A percentile compares a stretch with the other conserved stretches of the same genome.
Evolutionary conservation across 2,888 invertebrate genomes (phyloP).

Genomic region (Nematopogon swammerdamellus): DNA sequence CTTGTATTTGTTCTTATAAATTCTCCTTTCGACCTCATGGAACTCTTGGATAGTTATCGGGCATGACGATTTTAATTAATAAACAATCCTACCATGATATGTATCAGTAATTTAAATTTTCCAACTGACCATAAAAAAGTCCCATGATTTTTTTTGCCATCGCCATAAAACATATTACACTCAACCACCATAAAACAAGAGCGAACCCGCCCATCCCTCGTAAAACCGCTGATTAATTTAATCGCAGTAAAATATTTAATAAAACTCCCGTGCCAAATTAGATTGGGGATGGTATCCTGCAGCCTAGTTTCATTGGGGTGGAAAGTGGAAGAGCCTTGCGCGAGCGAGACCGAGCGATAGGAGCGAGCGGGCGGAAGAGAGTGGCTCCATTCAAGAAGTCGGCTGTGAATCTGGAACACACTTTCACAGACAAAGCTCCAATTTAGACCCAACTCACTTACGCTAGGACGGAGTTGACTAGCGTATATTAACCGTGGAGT

Average conservation of each 20-base stretch:
- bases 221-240: neutral
- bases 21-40: too few relatives aligned
- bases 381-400: conserved; percentile 26
- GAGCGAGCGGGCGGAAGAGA: conserved; percentile 18
- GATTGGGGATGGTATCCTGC: neutral
- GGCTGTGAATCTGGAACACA: conserved; percentile 36
- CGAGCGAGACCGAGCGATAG: conserved; percentile 12
- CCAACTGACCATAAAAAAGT: too few relatives aligned
- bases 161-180: too few relatives aligned
- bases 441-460: conserved; percentile 57
- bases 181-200: too few relatives aligned
- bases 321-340: conserved; percentile 13
- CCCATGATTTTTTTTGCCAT: too few relatives aligned
- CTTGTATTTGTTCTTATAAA: too few relatives aligned
- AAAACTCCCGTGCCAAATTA: neutral
- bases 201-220: neutral
- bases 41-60: too few relatives aligned
- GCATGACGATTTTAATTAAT: too few relatives aligned
- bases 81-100: too few relatives aligned
- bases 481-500: neutral
- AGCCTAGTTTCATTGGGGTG: neutral
- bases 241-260: neutral
- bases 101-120: too few relatives aligned
- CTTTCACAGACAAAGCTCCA: conserved; percentile 56
- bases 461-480: conserved; percentile 32